These are phyloP conservation scores for Onychomys leucogaster DNA, from an alignment of 2,797 vertebrate species.

Conservation along the genomic window DNA sequence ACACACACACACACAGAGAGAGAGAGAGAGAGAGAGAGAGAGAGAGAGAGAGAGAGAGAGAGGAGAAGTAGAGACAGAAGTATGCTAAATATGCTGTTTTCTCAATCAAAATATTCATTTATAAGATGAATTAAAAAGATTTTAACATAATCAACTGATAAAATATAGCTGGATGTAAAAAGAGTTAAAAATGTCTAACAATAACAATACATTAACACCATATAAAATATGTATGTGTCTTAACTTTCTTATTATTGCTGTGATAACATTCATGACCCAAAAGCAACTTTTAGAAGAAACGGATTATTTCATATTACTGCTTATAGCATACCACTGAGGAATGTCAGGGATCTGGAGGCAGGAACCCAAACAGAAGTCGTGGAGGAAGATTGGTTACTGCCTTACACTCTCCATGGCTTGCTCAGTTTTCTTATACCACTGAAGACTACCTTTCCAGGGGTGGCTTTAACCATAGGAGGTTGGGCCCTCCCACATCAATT, in stretches of 20 bases:
- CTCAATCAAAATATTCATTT: constrained; percentile 24
- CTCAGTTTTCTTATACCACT: background rate
- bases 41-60: no score
- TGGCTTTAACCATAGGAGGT: background rate
- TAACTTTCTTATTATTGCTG: background rate
- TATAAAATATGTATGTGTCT: background rate
- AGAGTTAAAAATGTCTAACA: background rate
- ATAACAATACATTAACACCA: background rate
- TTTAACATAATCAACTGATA: constrained; percentile 17
- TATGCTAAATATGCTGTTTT: background rate
- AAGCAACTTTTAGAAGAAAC: background rate
- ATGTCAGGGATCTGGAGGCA: background rate
- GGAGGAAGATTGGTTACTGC: background rate
- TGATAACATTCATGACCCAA: background rate
- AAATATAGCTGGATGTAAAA: background rate
- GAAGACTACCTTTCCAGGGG: background rate
- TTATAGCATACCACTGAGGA: background rate
- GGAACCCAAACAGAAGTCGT: background rate
- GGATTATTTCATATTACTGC: background rate
- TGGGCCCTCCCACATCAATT: background rate
- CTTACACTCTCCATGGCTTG: background rate
- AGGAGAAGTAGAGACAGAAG: background rate
- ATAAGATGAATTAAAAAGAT: background rate
- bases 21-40: no score
- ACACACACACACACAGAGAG: background rate